Evolutionary conservation across 1,140 invertebrate genomes (phyloP), one percentile per base, ranked within the genome.

Genomic region (Drosophila setifemur): DNA sequence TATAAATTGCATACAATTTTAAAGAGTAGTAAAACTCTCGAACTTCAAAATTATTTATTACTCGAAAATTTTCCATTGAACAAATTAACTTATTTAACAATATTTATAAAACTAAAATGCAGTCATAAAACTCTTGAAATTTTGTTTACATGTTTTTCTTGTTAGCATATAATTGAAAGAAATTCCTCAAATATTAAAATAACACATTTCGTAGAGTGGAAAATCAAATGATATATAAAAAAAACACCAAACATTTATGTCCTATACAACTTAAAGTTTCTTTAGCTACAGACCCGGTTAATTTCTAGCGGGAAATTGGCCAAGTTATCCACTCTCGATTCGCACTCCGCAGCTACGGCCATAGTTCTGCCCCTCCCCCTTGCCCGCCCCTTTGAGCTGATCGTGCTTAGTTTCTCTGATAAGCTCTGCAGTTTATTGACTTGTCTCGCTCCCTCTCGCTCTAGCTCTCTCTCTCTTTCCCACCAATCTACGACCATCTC

Each of bases 341-440:
- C 45, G 43, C 25, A 61, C 53, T 66, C 26, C 26, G 12, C 29
- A 61, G 68, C 49, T 73, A 67, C 64, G 71, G 55, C 49, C 43
- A 53, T 42, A 61, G 39, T 50, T 61, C 53, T 71, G 37, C 53
- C n/a, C 18, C 26, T 11, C 25, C 18, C 37, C 18, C 23, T 29
- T 23, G 4, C 12, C 21, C 2, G 2, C 16, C 21, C 4, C 31
- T 12, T 3, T 66, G 81, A 86, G 86, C 6, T 66, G 81, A 86
- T 86, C 81, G 81, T 86, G 81, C 82, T 87, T 86, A 81, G 81
- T 70, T 73, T 86, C 57, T 53, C 82, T 76, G 81, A 86, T 85
- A 87, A 87, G 81, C 60, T 45, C 8, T 9, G 21, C 50, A 66
- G 71, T 64, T 73, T 71, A 71, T 71, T 71, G 67, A 71, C 67